Base-by-base conservation (phyloP, 2,888 invertebrate species). In the Antheraea assamensis region DNA sequence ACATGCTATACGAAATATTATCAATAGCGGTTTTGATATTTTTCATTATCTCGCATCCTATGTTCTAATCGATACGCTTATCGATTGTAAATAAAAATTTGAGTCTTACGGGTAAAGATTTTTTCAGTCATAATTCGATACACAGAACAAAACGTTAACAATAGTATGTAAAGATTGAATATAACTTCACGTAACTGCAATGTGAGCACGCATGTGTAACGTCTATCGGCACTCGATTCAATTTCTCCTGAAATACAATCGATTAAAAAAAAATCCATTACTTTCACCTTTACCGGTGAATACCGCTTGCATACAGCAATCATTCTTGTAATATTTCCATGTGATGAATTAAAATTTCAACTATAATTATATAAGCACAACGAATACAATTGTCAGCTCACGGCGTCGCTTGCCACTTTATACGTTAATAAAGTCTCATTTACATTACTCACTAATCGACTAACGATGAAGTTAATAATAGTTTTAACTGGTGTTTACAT, bases 361-460 rank as follows among this genome's bases (percentile, higher is more conserved):
- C 80, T 76, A 13, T 13, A 79, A n/a, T n/a, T 81, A 80, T 78
- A 76, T 81, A 75, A 74, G 82, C 74, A 79, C 77, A 79, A 42
- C 13, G 7, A 13, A 74, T 81, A 68, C 76, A 78, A 71, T 77
- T 76, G 74, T 81, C 83, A 85, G 88, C 88, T 87, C 89, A 87
- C 90, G 92, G 93, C 92, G 87, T 84, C 86, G 92, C 93, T 92
- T 92, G 92, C 91, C 90, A 93, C 93, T 94, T 94, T 92, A 82
- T 87, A 84, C 92, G 91, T 92, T 86, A 85, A 81, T 83, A 83
- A 87, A 80, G 74, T 80, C 78, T 83, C 82, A 85, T 64, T 82
- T 84, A 79, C 79, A 82, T 83, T 84, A 88, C 88, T 85, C 87
- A 84, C 87, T 90, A 86, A 81, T 87, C 88, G 88, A 84, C 88